Conservation (phyloP, 2,888 invertebrate species). For the Patella ulyssiponensis region DNA sequence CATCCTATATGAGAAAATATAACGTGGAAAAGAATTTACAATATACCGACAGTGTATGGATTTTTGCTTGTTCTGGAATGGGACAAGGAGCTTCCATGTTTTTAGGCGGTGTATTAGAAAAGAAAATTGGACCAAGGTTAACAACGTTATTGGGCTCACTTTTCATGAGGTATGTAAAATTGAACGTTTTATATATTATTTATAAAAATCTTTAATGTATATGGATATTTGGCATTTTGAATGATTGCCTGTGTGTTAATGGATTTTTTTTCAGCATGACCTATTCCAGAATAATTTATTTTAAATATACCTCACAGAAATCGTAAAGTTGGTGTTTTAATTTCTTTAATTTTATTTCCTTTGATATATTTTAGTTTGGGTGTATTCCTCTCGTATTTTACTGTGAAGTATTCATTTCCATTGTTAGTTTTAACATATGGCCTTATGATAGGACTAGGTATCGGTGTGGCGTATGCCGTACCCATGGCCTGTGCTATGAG, state of each 20-base stretch:
- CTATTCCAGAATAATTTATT: no score
- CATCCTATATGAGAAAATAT: constrained; percentile 58
- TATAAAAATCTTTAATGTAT: no score
- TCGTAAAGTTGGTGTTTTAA: neutral
- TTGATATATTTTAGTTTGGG: constrained; percentile 52
- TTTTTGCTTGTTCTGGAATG: constrained; percentile 55
- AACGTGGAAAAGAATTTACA: constrained; percentile 43
- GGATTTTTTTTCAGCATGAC: no score
- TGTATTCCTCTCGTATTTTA: constrained; percentile 59
- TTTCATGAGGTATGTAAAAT: constrained; percentile 56
- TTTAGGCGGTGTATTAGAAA: constrained; percentile 65
- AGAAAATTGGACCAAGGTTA: constrained; percentile 58
- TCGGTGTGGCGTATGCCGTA: constrained; percentile 64
- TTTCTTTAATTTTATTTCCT: neutral
- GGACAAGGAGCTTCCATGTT: constrained; percentile 67
- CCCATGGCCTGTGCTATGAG: constrained; percentile 68
- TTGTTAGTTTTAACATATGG: constrained; percentile 62
- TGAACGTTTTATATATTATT: no score
- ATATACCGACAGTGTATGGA: constrained; percentile 60
- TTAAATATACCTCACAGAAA: no score
- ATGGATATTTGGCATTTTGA: no score
- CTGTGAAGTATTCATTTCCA: constrained; percentile 55
- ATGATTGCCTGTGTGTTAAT: no score
- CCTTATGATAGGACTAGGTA: constrained; percentile 57
- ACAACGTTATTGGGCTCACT: constrained; percentile 60